Evolutionary conservation across 1,140 invertebrate genomes (phyloP), one percentile per base, ranked within the genome.

Genomic region (Formica exsecta): DNA sequence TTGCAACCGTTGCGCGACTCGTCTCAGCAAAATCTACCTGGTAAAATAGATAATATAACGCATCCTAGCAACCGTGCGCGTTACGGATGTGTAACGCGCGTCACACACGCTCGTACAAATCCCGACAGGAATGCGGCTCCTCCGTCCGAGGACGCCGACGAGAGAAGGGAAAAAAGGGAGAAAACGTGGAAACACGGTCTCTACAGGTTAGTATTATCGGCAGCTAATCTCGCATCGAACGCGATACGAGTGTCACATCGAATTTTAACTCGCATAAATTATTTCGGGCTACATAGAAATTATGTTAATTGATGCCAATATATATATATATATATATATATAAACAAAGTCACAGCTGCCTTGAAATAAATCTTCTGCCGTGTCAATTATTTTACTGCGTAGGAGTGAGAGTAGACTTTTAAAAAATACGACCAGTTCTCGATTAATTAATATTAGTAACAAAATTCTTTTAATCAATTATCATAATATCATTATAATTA

Each of bases 261-360:
- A 6, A 1, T 83, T 61, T 81, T 25, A 29, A 44, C 44, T 71
- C 54, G 57, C n/a, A 16, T 29, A 81, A 81, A 81, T 71, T 81
- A 71, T 16, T 68, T 1, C 8, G n/a, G 54, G 11, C 8, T 54
- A 13, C 7, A 65, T n/a, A 19, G 66, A 71, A 71, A 51, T 44
- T 41, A 44, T 80, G 8, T 44, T 73, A 73, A 54, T 81, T 13
- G 66, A 13, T 73, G 19, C 41, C 36, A 71, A 59, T 16, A 44
- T 48, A 51, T 44, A 38, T n/a, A n/a, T n/a, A n/a, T 9, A 11
- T 41, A 11, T 41, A 11, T 41, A 51, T 51, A 51, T 51, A 51
- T 6, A 19, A 16, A 5, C 13, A 9, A 54, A 79, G 29, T 70
- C 4, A 36, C 19, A 16, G 22, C 22, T 1, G 6, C 13, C 25